Evolutionary conservation across 2,888 invertebrate species (phyloP).

Genomic region (Tenthredo amoena): DNA sequence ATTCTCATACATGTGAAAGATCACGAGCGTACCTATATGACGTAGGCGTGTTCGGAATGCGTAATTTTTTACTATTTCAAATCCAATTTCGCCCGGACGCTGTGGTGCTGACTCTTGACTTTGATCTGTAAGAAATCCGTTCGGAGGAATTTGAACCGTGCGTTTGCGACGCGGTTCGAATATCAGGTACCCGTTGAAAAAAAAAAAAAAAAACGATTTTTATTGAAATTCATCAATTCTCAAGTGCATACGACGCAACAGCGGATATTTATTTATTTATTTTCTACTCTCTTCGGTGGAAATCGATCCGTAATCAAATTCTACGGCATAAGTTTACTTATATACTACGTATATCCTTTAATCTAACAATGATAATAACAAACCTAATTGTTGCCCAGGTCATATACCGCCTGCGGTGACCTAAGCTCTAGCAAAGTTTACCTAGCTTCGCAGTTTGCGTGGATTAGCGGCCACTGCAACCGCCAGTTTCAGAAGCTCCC

Average conservation of each 20-base stretch:
- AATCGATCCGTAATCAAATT: neutral
- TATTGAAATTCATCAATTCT: neutral
- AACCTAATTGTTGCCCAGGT: slow-evolving; percentile 35
- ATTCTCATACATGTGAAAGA: slow-evolving; percentile 11
- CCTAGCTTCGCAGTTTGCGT: slow-evolving; percentile 33
- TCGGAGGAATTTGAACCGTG: neutral
- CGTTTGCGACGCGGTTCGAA: neutral
- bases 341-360: neutral
- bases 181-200: neutral
- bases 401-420: slow-evolving; percentile 36
- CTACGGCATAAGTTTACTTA: neutral
- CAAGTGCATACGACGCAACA: neutral
- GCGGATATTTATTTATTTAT: no score
- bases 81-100: neutral
- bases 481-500: slow-evolving; percentile 25
- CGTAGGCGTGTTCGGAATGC: slow-evolving; percentile 11
- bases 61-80: slow-evolving; percentile 25
- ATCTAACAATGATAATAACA: slow-evolving; percentile 30
- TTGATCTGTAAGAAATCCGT: neutral
- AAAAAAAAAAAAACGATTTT: neutral
- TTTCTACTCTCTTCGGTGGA: neutral
- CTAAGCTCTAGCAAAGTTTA: slow-evolving; percentile 42
- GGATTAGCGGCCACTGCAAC: slow-evolving; percentile 40
- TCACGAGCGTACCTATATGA: neutral
- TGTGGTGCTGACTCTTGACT: neutral